These are phyloP conservation scores for Cydia pomonella DNA, from an alignment of 1,140 invertebrate species.

Conservation along the genomic window DNA sequence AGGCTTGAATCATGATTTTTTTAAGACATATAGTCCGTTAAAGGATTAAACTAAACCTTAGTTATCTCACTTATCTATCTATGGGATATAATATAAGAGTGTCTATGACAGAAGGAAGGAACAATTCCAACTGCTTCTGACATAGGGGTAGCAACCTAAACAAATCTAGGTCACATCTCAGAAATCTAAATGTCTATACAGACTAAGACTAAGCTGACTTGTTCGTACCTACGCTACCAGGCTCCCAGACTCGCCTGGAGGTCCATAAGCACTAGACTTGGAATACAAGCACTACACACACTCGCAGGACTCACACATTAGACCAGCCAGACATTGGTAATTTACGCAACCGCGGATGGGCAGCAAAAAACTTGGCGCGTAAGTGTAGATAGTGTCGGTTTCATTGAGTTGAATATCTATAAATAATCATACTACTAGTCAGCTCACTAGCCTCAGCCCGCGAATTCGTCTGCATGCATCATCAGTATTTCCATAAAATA, in stretches of 20 bases:
- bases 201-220: slow-evolving; percentile 37
- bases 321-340: not conserved
- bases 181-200: slow-evolving; percentile 37
- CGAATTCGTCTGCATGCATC: no score
- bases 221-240: slow-evolving; percentile 55
- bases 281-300: slow-evolving; percentile 36
- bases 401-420: not conserved
- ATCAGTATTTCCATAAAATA: no score
- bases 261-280: slow-evolving; percentile 42
- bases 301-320: slow-evolving; percentile 15
- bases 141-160: not conserved
- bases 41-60: no score
- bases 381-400: not conserved
- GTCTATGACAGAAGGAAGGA: not conserved
- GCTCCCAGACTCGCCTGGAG: slow-evolving; percentile 41
- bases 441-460: no score
- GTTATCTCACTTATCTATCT: no score
- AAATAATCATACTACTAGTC: no score
- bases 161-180: not conserved
- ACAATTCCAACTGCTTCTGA: not conserved
- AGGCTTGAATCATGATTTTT: no score
- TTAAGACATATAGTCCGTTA: no score
- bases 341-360: not conserved
- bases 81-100: not conserved
- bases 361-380: not conserved